Percentiles rank a stretch among this genome's conserved stretches.
Evolutionary conservation across 2,797 vertebrate genomes (phyloP).

Genomic region (Toxotes lorentzi): DNA sequence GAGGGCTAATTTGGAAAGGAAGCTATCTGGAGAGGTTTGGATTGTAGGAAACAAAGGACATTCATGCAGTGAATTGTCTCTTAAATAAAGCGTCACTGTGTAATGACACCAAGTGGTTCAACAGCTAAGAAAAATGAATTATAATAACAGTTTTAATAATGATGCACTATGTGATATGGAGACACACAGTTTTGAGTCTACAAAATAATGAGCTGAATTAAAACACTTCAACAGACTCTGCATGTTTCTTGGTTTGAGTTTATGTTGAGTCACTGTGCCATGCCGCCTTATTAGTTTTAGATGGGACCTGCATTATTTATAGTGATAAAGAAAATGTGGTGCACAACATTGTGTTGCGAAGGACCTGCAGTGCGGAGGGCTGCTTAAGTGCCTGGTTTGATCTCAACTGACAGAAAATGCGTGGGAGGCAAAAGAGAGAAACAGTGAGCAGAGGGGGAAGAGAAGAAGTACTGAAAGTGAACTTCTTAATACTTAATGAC

Average conservation of each 20-base stretch:
- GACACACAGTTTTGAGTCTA: background rate
- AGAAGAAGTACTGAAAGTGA: background rate
- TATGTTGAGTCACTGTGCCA: slow-evolving; percentile 13
- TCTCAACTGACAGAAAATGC: slow-evolving; percentile 49
- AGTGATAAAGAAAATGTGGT: slow-evolving; percentile 56
- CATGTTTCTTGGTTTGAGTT: slow-evolving; percentile 27
- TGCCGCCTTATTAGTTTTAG: slow-evolving; percentile 67
- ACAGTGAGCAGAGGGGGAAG: slow-evolving; percentile 7
- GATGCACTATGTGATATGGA: background rate
- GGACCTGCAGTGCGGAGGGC: slow-evolving; percentile 46
- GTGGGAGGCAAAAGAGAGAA: slow-evolving; percentile 53
- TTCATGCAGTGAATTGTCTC: slow-evolving; percentile 12
- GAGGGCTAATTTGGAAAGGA: slow-evolving; percentile 51
- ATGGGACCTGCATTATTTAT: slow-evolving; percentile 74
- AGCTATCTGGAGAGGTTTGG: slow-evolving; percentile 39
- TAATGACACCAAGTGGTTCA: slow-evolving; percentile 15
- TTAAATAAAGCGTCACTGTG: slow-evolving; percentile 15
- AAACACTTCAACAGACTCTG: slow-evolving; percentile 22
- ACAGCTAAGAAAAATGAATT: slow-evolving; percentile 15
- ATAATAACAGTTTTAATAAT: slow-evolving; percentile 7
- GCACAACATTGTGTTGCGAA: slow-evolving; percentile 44
- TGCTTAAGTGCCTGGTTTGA: slow-evolving; percentile 62
- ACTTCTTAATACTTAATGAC: background rate
- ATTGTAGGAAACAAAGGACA: slow-evolving; percentile 34
- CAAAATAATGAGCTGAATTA: slow-evolving; percentile 25